A percentile compares a stretch with the other conserved stretches of the same genome.
phyloP scores from a whole-genome alignment of 2,113 vertebrate genomes.

The Chaenocephalus aceratus region DNA sequence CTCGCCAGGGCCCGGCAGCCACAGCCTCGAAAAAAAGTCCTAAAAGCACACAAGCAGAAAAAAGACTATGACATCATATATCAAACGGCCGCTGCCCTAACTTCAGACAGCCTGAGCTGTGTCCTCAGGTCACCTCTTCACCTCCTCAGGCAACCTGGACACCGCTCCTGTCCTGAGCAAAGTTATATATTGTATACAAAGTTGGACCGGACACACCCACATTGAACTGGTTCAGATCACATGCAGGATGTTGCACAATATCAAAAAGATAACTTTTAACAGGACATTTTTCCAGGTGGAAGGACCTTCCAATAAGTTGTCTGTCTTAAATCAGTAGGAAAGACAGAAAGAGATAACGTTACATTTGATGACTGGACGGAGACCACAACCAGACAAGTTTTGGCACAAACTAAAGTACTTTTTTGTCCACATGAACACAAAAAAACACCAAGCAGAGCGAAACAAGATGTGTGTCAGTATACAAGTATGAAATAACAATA shows the following conservation, averaged over 20 bases:
- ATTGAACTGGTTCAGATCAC: background rate
- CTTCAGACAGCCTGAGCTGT: constrained; percentile 28
- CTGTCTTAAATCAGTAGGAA: background rate
- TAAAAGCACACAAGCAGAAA: constrained; percentile 49
- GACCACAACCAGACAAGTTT: constrained; percentile 9
- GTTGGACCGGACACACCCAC: constrained; percentile 1
- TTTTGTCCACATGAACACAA: constrained; percentile 71
- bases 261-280: background rate
- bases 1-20: constrained; percentile 50
- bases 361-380: background rate
- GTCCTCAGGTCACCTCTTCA: constrained; percentile 69
- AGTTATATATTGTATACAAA: constrained; percentile 12
- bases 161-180: constrained; percentile 19
- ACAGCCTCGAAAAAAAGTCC: constrained; percentile 52
- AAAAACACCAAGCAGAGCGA: constrained; percentile 54
- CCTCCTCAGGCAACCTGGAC: constrained; percentile 29
- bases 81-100: constrained; percentile 43
- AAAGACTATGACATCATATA: constrained; percentile 62
- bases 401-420: constrained; percentile 43
- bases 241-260: background rate
- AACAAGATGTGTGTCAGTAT: constrained; percentile 55
- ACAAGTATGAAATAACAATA: constrained; percentile 56
- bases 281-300: background rate
- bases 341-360: background rate
- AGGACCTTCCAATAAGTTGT: background rate